Base-by-base conservation (phyloP, 2,888 invertebrate species). In the Polietes domitor region DNA sequence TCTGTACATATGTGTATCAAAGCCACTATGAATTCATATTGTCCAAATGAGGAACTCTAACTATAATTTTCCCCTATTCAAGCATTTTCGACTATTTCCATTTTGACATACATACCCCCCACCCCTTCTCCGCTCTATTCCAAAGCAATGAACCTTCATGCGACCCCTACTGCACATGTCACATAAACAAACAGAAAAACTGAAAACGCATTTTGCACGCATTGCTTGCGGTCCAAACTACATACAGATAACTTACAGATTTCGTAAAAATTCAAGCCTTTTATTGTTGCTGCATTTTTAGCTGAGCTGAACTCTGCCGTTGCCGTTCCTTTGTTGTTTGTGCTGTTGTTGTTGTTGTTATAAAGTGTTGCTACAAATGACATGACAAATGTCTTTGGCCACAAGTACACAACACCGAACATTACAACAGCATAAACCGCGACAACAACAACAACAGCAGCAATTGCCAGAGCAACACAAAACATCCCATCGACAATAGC, bases 321-420 rank as follows among this genome's bases (percentile, higher is more conserved):
- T 77, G 63, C 76, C 47, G 68, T 70, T 68, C 53, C 65, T 37
- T 26, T 17, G 47, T 50, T 50, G 50, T 75, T 63, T 24, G 21
- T 50, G 43, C 17, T 72, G 53, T 12, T 65, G 71, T 68, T 65
- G 78, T 50, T 61, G 73, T 65, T 77, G 70, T 53, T 73, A 63
- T 79, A 80, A 80, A 80, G 83, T 87, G 85, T 87, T 88, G 87
- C 83, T 84, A 89, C 89, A 90, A 90, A 90, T 90, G 90, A 90
- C 90, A 90, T 90, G 90, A 90, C 90, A 90, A 90, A 90, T 90
- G 89, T 88, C 86, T 89, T 88, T 86, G 87, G 87, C 77, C 72
- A 24, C 43, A 77, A 53, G 24, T 53, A 76, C 19, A 72, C 70
- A 75, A 68, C 71, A 77, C 24, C 41, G 55, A 81, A 61, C 65